Conservation (phyloP, 2,888 invertebrate species). For the Tiliacea aurago region DNA sequence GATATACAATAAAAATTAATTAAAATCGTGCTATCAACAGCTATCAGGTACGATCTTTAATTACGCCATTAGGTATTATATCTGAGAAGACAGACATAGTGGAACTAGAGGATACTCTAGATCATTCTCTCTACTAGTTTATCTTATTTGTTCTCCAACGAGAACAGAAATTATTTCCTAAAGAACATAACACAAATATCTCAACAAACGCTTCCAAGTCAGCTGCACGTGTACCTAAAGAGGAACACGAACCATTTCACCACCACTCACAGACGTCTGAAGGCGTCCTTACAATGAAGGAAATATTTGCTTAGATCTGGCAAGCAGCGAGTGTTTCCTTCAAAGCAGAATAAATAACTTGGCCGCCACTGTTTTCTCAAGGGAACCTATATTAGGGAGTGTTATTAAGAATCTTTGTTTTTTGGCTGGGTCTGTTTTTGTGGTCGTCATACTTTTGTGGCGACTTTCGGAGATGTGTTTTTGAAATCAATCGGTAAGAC, state of each 20-base stretch:
- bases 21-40: too few relatives aligned
- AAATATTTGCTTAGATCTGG: constrained; percentile 75
- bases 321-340: constrained; percentile 65
- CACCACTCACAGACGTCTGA: constrained; percentile 38
- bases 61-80: neutral
- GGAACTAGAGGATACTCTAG: neutral
- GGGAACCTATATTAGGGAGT: constrained; percentile 62
- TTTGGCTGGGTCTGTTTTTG: constrained; percentile 54
- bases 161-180: constrained; percentile 1
- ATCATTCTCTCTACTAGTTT: neutral
- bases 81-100: neutral
- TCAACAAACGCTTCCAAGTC: constrained; percentile 41
- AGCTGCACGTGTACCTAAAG: constrained; percentile 28
- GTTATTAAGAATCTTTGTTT: constrained; percentile 66
- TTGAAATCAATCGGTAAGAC: constrained; percentile 4
- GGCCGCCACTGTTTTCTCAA: constrained; percentile 56
- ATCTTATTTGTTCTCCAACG: neutral
- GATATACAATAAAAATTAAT: neutral
- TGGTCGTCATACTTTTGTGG: constrained; percentile 42
- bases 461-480: constrained; percentile 2
- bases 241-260: constrained; percentile 38
- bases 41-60: neutral
- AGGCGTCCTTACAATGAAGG: constrained; percentile 53
- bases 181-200: constrained; percentile 17
- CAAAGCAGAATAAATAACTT: constrained; percentile 69